Base-by-base conservation (phyloP, 2,888 invertebrate genomes). In the Tenthredo livida region DNA sequence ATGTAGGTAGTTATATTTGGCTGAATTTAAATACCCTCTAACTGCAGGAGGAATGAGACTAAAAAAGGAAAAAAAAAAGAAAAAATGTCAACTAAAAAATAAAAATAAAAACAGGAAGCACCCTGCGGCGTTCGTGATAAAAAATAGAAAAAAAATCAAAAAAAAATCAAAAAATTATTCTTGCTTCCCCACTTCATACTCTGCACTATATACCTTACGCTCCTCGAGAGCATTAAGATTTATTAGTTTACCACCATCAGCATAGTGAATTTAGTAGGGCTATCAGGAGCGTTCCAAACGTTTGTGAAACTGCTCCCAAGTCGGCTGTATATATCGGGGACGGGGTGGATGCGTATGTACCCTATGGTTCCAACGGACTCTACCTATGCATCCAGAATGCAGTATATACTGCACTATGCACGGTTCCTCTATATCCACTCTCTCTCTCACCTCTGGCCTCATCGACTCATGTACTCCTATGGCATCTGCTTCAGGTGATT, bases 201-300 rank as follows among this genome's bases (percentile, higher is more conserved):
- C 40, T 37, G 25, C 12, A 73, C 10, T 17, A n/a, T 37, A 25
- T n/a, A n/a, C 37, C n/a, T n/a, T 25, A 15, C 72, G 43, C 15
- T 73, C 10, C 67, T 29, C 17, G 29, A 15, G 29, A 15, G 54
- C 54, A 50, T 61, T 80, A 80, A 80, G 61, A 80, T 80, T 80
- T 80, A 80, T 80, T 61, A 80, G 80, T 80, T 61, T 61, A 80
- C 80, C 80, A 61, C 40, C 58, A 61, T 58, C 37, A 80, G 80
- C 80, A 80, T 80, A 58, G 80, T 80, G 80, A 80, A 80, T 80
- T 80, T 80, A 80, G 80, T 80, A 37, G 80, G 61, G n/a, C 80
- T 80, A 80, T 80, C 80, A 78, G 80, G 61, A 58, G 80, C 21
- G 80, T 61, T 80, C 80, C 58, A 61, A 80, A 80, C 80, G 61